Conservation (phyloP, 2,888 invertebrate genomes). For the Calliscelio sp. region DNA sequence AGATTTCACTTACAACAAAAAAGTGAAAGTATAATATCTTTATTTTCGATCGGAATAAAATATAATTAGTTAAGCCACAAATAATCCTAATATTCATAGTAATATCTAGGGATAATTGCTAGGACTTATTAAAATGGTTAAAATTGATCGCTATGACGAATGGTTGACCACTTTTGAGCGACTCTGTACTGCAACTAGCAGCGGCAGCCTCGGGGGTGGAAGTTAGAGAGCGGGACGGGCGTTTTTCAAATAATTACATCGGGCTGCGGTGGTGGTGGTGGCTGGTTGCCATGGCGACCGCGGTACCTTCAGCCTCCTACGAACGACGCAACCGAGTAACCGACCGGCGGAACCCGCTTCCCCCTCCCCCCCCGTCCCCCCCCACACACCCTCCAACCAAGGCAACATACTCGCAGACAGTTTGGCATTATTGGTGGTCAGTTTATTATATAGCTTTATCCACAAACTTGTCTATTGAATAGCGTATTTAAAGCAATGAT, state of each 20-base stretch:
- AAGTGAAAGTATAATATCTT: too few relatives aligned
- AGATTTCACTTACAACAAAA: too few relatives aligned
- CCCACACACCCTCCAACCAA: constrained; percentile 24
- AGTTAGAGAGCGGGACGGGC: constrained; percentile 84
- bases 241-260: constrained; percentile 87
- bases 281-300: constrained; percentile 86
- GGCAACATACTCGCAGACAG: constrained; percentile 63
- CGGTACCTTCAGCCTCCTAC: constrained; percentile 83
- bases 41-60: too few relatives aligned
- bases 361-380: constrained; percentile 57
- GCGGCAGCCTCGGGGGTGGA: constrained; percentile 81
- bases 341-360: constrained; percentile 67
- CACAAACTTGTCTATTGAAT: constrained; percentile 63
- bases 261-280: constrained; percentile 83
- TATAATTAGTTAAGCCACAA: too few relatives aligned
- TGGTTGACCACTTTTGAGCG: constrained; percentile 82
- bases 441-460: constrained; percentile 59
- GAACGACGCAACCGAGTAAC: constrained; percentile 79
- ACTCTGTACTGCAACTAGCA: constrained; percentile 83
- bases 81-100: background rate
- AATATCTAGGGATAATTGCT: background rate
- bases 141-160: constrained; percentile 60
- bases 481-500: constrained; percentile 44
- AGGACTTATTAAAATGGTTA: constrained; percentile 29
- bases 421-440: constrained; percentile 65